Conservation (phyloP, 1,140 invertebrate species). For the Penaeus indicus region DNA sequence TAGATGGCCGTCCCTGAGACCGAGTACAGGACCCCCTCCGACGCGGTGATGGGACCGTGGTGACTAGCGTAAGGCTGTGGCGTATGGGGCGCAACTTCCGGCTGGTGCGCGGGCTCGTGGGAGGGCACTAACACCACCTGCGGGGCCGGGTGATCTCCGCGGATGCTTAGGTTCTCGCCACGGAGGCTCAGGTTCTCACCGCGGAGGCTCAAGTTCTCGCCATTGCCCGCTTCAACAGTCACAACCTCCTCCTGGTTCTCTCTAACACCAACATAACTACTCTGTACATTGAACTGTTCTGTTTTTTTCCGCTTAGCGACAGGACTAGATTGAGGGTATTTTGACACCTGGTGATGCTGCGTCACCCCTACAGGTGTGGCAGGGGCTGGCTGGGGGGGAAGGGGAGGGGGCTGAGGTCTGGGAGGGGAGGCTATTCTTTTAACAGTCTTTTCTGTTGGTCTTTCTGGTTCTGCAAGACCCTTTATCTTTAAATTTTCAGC, state of each 20-base stretch:
- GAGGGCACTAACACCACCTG: slow-evolving; percentile 63
- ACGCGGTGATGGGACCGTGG: slow-evolving; percentile 56
- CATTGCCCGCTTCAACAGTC: slow-evolving; percentile 48
- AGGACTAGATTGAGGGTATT: slow-evolving; percentile 65
- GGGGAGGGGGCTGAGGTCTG: slow-evolving; percentile 56
- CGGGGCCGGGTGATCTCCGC: slow-evolving; percentile 50
- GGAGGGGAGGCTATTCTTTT: slow-evolving; percentile 65
- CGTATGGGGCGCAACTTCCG: slow-evolving; percentile 54
- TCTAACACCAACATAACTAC: slow-evolving; percentile 59
- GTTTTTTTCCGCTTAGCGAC: slow-evolving; percentile 66
- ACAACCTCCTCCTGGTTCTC: slow-evolving; percentile 57
- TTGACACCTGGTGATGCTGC: slow-evolving; percentile 59
- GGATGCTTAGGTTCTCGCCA: slow-evolving; percentile 51
- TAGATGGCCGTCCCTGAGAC: slow-evolving; percentile 65
- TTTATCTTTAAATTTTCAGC: slow-evolving; percentile 71
- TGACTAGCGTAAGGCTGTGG: slow-evolving; percentile 63
- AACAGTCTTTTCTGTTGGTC: slow-evolving; percentile 63
- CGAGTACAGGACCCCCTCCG: slow-evolving; percentile 63
- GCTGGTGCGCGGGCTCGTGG: slow-evolving; percentile 56
- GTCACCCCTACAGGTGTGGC: slow-evolving; percentile 31
- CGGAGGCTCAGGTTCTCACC: slow-evolving; percentile 52
- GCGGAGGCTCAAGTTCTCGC: slow-evolving; percentile 53
- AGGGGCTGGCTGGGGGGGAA: slow-evolving; percentile 48
- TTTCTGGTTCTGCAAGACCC: slow-evolving; percentile 69
- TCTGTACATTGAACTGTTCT: slow-evolving; percentile 60